Evolutionary conservation across 2,113 vertebrate genomes (phyloP).

Genomic region (Toxotes jaculatrix): DNA sequence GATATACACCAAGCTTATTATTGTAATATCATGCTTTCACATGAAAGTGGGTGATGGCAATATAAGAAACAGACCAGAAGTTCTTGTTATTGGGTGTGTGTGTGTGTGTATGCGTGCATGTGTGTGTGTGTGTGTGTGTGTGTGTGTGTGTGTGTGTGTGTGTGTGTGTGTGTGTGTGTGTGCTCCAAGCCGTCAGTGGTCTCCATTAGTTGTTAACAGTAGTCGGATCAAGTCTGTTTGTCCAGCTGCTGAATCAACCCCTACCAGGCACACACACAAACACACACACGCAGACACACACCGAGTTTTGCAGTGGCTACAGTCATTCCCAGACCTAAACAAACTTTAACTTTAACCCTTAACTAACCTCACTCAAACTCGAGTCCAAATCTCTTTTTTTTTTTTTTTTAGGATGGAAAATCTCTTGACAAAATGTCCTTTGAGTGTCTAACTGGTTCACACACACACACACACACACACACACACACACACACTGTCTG

Average conservation of each 20-base stretch:
- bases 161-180: not conserved
- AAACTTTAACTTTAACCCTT: conserved; percentile 42
- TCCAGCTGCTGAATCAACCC: conserved; percentile 70
- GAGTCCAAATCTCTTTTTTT: not conserved
- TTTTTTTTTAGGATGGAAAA: not conserved
- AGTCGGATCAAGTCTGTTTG: conserved; percentile 73
- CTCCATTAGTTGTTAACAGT: conserved; percentile 68
- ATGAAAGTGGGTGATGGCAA: conserved; percentile 64
- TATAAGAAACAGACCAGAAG: conserved; percentile 59
- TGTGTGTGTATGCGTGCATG: conserved; percentile 18
- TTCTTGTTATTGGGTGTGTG: conserved; percentile 37
- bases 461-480: conserved; percentile 4
- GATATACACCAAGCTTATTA: conserved; percentile 53
- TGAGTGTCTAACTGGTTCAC: not conserved
- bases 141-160: no score
- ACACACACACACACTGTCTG: no score
- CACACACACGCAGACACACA: conserved; percentile 20
- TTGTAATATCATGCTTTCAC: conserved; percentile 62
- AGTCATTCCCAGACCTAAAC: conserved; percentile 11
- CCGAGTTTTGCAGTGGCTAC: conserved; percentile 1
- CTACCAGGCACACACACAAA: conserved; percentile 14
- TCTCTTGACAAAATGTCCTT: not conserved
- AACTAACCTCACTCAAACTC: not conserved
- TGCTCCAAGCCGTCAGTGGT: not conserved
- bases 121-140: no score